Percentiles rank a stretch among this genome's conserved stretches.
Conservation (phyloP, 1,140 invertebrate species). For the Phymorhynchus buccinoides region DNA sequence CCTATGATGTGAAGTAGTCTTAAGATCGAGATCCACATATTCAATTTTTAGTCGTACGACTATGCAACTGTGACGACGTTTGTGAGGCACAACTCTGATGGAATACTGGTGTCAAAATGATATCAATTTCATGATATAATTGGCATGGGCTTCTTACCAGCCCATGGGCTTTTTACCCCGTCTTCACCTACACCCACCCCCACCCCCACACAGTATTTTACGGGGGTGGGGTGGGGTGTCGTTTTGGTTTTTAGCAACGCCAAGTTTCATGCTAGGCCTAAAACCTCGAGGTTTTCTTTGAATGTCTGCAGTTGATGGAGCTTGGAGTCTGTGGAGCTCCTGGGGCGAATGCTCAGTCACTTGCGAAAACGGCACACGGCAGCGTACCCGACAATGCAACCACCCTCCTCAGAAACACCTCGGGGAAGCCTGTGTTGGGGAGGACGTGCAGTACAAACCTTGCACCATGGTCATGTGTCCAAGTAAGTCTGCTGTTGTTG, state of each 20-base stretch:
- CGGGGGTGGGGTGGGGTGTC: not conserved
- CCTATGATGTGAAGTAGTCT: too few species aligned
- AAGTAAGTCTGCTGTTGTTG: constrained; percentile 66
- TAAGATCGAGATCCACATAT: too few species aligned
- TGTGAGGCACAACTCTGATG: too few species aligned
- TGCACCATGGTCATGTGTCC: constrained; percentile 68
- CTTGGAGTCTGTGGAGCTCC: constrained; percentile 78
- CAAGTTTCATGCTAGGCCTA: too few species aligned
- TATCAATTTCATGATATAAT: too few species aligned
- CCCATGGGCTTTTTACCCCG: too few species aligned
- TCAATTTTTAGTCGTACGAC: too few species aligned
- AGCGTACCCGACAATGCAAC: constrained; percentile 64
- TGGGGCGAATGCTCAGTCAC: constrained; percentile 70
- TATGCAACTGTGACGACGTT: too few species aligned
- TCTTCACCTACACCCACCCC: too few species aligned
- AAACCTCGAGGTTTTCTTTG: not conserved
- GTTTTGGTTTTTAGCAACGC: not conserved
- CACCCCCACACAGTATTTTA: too few species aligned
- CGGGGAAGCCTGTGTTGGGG: constrained; percentile 65
- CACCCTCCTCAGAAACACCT: constrained; percentile 65
- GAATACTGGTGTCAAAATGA: too few species aligned
- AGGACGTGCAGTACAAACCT: constrained; percentile 51
- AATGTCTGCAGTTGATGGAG: constrained; percentile 65
- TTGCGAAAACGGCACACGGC: constrained; percentile 68
- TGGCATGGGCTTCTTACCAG: too few species aligned